Evolutionary conservation across 2,888 invertebrate genomes (phyloP).

Genomic region (Ametastegia equiseti): DNA sequence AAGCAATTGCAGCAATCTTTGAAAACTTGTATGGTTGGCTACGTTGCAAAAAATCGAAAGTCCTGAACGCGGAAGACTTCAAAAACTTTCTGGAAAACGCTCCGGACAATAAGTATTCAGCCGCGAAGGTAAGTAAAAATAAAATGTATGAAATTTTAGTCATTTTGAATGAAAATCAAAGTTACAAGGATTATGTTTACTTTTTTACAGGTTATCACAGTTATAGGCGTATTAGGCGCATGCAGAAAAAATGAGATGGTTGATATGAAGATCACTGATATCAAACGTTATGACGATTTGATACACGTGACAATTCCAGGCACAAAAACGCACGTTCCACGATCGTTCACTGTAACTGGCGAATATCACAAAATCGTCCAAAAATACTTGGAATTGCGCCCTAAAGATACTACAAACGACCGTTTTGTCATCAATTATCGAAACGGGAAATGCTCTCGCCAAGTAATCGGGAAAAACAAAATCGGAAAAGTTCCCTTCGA

Average conservation of each 20-base stretch:
- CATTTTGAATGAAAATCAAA: neutral
- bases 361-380: slow-evolving; percentile 3
- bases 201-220: neutral
- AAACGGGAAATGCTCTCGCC: neutral
- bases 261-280: neutral
- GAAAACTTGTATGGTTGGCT: neutral
- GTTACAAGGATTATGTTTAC: neutral
- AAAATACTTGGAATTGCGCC: slow-evolving; percentile 17
- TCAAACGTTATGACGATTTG: neutral
- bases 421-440: slow-evolving; percentile 14
- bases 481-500: slow-evolving; percentile 1
- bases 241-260: neutral
- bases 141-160: neutral
- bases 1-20: neutral
- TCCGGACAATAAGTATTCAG: neutral
- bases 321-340: neutral
- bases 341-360: neutral
- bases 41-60: neutral
- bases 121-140: neutral
- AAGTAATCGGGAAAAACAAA: slow-evolving; percentile 16
- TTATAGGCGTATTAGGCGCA: neutral
- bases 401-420: neutral
- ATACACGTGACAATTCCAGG: neutral
- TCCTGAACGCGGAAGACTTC: neutral
- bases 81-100: neutral